Conservation (phyloP, 1,140 invertebrate genomes). For the Apis mellifera region Amel_HAv3.1 CM009939.2:5564501-5565000, state of each 20-base stretch:
- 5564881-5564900: not conserved
- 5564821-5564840: not conserved
- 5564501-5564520: slow-evolving; percentile 71
- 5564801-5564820: slow-evolving; percentile 65
- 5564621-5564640: slow-evolving; percentile 91
- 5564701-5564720: slow-evolving; percentile 96
- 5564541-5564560: slow-evolving; percentile 90
- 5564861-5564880: not conserved
- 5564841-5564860: not conserved
- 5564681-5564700: slow-evolving; percentile 91
- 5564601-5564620: slow-evolving; percentile 94
- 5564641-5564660: slow-evolving; percentile 93
- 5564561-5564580: slow-evolving; percentile 90
- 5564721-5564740: slow-evolving; percentile 95
- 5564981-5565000: too few relatives aligned
- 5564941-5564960: too few relatives aligned
- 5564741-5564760: slow-evolving; percentile 94
- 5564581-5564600: slow-evolving; percentile 91
- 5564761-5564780: slow-evolving; percentile 94
- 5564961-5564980: too few relatives aligned
- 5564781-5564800: slow-evolving; percentile 96
- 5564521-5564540: slow-evolving; percentile 78
- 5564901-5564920: not conserved
- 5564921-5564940: not conserved
- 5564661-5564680: slow-evolving; percentile 92